Evolutionary conservation across 2,888 invertebrate species (phyloP), one percentile per base, ranked within the genome.

Genomic region (Steinernema scapterisci): DNA sequence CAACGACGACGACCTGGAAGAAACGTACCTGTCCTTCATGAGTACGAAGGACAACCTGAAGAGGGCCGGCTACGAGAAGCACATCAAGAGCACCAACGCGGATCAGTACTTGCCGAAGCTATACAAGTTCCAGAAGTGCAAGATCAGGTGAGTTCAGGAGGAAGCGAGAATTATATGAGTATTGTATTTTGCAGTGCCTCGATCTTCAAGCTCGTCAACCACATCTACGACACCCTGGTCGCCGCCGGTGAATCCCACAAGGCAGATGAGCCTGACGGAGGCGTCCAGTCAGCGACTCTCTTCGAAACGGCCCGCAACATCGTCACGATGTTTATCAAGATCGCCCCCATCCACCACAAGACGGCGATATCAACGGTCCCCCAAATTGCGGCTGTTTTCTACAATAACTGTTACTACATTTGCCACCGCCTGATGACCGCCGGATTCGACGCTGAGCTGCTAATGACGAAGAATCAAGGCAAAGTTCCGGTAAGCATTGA

Each of bases 321-420:
- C 44, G 76, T 86, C 16, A 80, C 83, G 25, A 79, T 84, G 21
- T 86, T 84, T 76, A 63, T 81, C 6, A 75, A 80, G n/a, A 78
- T 80, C 51, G 78, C 83, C 7, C 81, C 83, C 13, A 74, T 81
- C n/a, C 81, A 82, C 48, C 85, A 86, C 71, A 77, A 77, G 13
- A 76, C 79, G 7, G 72, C 81, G 1, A 78, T 86, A 70, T 78
- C 79, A 16, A 80, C 84, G 23, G 81, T 86, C 70, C 86, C 86
- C 3, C 82, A 82, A 44, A 81, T 83, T 73, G 82, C 84, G 9
- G 84, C 84, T 2, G 73, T 86, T 0, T 86, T 83, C 77, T 86
- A 81, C 79, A 86, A 86, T 77, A 84, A 85, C 73, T 84, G 83
- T 70, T 81, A 86, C 70, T 86, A 81, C 77, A 77, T 86, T 43